phyloP scores from a whole-genome alignment of 2,888 invertebrate genomes.

The Drosophila sordidapex region DNA sequence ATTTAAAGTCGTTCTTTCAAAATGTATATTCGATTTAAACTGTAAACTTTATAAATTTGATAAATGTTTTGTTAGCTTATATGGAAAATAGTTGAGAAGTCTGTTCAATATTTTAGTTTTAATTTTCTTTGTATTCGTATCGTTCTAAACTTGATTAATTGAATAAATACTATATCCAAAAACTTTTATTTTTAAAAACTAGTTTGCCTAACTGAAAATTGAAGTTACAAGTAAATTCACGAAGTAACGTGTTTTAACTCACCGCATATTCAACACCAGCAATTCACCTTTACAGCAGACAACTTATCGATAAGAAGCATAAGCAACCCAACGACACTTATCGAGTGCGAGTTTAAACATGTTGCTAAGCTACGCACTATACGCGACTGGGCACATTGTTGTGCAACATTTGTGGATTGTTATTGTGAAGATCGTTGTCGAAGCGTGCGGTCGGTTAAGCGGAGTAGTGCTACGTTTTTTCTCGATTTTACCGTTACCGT shows the following conservation, averaged over 20 bases:
- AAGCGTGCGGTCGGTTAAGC: conserved; percentile 50
- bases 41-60: neutral
- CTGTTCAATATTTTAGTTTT: neutral
- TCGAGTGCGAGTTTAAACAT: conserved; percentile 13
- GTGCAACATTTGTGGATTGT: conserved; percentile 39
- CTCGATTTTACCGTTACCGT: conserved; percentile 57
- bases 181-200: neutral
- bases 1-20: conserved; percentile 1
- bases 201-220: neutral
- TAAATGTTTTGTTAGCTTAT: neutral
- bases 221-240: neutral
- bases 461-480: conserved; percentile 21
- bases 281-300: neutral
- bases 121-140: conserved; percentile 3
- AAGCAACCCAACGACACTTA: conserved; percentile 7
- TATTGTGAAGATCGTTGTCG: conserved; percentile 54
- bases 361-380: conserved; percentile 33
- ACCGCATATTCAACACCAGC: neutral
- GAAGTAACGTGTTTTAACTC: conserved; percentile 1
- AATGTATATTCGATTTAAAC: neutral
- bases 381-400: conserved; percentile 32
- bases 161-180: neutral
- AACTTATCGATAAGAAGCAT: neutral
- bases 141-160: neutral
- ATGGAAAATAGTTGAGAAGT: neutral